Conservation (phyloP, 2,113 vertebrate genomes). For the Acinonyx jubatus region DNA sequence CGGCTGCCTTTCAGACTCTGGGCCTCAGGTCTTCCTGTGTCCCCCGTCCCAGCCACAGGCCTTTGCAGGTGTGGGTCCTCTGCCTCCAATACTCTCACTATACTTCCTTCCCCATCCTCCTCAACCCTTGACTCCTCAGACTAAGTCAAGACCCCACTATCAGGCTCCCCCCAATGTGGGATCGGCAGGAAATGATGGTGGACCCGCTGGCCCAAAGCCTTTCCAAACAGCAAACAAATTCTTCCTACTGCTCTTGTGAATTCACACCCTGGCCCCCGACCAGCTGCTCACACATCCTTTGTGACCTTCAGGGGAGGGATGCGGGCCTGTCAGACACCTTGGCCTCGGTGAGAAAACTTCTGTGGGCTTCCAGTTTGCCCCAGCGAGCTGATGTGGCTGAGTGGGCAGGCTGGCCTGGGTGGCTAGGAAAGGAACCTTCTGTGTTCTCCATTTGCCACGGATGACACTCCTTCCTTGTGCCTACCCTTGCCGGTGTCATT, state of each 20-base stretch:
- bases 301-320: not conserved
- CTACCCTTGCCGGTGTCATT: not conserved
- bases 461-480: not conserved
- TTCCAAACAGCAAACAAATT: not conserved
- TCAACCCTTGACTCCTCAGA: not conserved
- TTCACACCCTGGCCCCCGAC: rapidly evolving
- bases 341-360: not conserved
- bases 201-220: not conserved
- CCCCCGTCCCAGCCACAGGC: not conserved
- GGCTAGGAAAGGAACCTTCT: not conserved
- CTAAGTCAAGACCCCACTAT: not conserved
- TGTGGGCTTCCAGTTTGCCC: not conserved
- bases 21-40: not conserved
- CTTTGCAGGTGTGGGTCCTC: not conserved
- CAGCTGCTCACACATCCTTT: not conserved
- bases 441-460: not conserved
- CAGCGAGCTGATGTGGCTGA: not conserved
- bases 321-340: rapidly evolving
- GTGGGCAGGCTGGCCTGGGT: rapidly evolving
- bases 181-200: not conserved
- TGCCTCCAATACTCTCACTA: not conserved
- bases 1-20: not conserved
- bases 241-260: not conserved
- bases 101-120: not conserved
- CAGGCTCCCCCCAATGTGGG: not conserved